phyloP scores from a whole-genome alignment of 2,113 vertebrate species.

The Oreocharis arfaki region DNA sequence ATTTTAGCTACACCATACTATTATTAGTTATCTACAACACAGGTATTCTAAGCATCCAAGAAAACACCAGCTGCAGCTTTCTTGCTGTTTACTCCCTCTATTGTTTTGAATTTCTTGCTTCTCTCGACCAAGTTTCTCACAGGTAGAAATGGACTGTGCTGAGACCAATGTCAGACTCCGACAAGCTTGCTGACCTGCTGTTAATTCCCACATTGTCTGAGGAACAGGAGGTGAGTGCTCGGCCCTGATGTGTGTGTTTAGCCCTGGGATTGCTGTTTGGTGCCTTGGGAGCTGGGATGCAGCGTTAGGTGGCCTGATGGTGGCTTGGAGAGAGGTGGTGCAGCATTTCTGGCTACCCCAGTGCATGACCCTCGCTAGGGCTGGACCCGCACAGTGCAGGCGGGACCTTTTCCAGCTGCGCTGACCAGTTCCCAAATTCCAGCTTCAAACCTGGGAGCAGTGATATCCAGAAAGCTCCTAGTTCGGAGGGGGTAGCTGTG shows the following conservation, averaged over 20 bases:
- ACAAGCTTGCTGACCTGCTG: too few species aligned
- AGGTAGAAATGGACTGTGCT: too few species aligned
- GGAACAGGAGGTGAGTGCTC: not conserved
- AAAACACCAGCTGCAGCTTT: too few species aligned
- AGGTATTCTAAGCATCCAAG: too few species aligned
- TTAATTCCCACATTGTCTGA: too few species aligned
- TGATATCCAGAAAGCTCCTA: not conserved
- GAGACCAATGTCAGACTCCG: too few species aligned
- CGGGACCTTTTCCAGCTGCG: not conserved
- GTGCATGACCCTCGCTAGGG: not conserved
- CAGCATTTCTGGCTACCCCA: not conserved
- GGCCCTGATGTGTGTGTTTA: not conserved
- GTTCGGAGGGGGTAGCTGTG: not conserved
- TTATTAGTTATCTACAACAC: too few species aligned
- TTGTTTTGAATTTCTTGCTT: too few species aligned
- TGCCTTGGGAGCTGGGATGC: not conserved
- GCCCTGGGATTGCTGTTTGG: not conserved
- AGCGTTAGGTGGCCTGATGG: not conserved
- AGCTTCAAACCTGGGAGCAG: not conserved
- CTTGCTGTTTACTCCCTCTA: too few species aligned
- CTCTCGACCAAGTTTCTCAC: too few species aligned
- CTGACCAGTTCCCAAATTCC: slow-evolving; percentile 5
- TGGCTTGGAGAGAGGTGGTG: not conserved
- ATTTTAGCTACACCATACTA: too few species aligned
- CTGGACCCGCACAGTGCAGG: not conserved